Evolutionary conservation across 2,113 vertebrate genomes (phyloP), one percentile per base, ranked within the genome.

Genomic region (Anguilla japonica): DNA sequence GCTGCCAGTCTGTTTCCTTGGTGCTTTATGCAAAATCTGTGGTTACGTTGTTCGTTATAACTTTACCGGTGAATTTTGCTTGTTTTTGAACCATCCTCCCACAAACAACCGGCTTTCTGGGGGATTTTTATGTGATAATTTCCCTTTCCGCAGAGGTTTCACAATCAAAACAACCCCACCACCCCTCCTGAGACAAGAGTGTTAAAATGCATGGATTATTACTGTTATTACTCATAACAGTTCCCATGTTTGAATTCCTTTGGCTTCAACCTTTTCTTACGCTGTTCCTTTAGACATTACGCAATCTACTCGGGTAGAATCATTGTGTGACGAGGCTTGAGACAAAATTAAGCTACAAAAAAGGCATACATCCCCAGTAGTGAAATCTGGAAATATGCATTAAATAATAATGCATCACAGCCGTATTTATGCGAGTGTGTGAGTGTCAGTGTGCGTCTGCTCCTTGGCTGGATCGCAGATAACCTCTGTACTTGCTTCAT

Each of bases 401-500:
- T 1, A 15, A 88, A 85, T 87, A 83, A 84, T 90, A 87, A 87
- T 89, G 89, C 80, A 75, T 88, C 79, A 50, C 71, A 88, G 67
- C 82, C 81, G 63, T 86, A 46, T 90, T 63, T 86, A 81, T 87
- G 60, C 34, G 43, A 85, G 81, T 86, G 87, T 88, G 81, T 85
- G 71, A 11, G n/a, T 41, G 63, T 43, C 53, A 81, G 53, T 83
- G 79, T 29, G 22, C 83, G 39, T 78, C 81, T 82, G 88, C 67
- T 14, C n/a, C 39, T 34, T 13, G 34, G 56, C 43, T 40, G 89
- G 90, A 89, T 91, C 87, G 88, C 89, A 90, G 90, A 90, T 90
- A 92, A 90, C 83, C 63, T 34, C 34, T 87, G 86, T 85, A 89
- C 90, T 88, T 88, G 89, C 89, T 92, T 87, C 91, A 89, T 90